These are phyloP conservation scores for Drosophila pandora DNA, from an alignment of 1,140 invertebrate species.

Conservation along the genomic window DNA sequence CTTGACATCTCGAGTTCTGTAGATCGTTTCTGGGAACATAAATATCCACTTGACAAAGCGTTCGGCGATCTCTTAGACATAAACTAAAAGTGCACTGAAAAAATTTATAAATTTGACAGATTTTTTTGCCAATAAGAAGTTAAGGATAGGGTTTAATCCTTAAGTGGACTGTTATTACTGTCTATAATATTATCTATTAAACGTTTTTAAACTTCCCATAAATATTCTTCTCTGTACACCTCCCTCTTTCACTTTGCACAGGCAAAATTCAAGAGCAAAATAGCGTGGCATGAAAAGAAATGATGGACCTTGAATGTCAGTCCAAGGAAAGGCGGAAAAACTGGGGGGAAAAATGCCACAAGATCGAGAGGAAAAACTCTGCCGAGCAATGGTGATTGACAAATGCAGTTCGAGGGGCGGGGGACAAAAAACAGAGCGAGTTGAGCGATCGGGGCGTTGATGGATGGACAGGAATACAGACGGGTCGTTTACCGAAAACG, in stretches of 20 bases:
- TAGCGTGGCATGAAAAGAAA: slow-evolving; percentile 18
- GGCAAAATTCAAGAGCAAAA: slow-evolving; percentile 62
- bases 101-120: neutral
- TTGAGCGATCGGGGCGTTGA: slow-evolving; percentile 56
- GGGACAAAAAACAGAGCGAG: slow-evolving; percentile 28
- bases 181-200: no score
- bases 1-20: slow-evolving; percentile 46
- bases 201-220: no score
- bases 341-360: slow-evolving; percentile 15
- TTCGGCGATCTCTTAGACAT: slow-evolving; percentile 22
- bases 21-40: slow-evolving; percentile 40
- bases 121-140: neutral
- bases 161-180: neutral
- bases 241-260: slow-evolving; percentile 31
- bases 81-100: neutral
- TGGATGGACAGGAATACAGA: slow-evolving; percentile 62
- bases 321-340: slow-evolving; percentile 6
- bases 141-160: no score
- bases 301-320: slow-evolving; percentile 55
- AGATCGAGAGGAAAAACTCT: slow-evolving; percentile 39
- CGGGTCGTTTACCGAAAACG: slow-evolving; percentile 49
- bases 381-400: slow-evolving; percentile 62
- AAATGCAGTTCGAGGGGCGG: slow-evolving; percentile 59
- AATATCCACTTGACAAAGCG: slow-evolving; percentile 64
- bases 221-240: neutral